These are phyloP conservation scores for Agonopterix arenella DNA, from an alignment of 2,888 invertebrate species.

Conservation along the genomic window DNA sequence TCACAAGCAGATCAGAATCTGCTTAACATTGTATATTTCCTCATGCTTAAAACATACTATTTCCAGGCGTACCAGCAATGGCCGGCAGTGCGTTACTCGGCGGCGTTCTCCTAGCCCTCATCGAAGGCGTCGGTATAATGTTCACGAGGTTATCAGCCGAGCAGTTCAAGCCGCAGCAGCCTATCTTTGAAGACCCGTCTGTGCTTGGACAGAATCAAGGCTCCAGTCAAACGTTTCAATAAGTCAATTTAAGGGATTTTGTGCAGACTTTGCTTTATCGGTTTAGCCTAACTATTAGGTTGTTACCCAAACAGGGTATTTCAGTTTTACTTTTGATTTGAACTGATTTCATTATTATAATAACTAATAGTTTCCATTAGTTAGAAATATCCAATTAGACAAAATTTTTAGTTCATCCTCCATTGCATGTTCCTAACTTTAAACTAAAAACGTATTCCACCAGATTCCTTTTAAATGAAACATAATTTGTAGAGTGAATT, in stretches of 20 bases:
- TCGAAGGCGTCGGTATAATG: conserved; percentile 97
- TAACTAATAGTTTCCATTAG: no score
- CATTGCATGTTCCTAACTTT: no score
- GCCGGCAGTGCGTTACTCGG: conserved; percentile 97
- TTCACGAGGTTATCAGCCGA: conserved; percentile 95
- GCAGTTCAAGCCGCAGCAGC: conserved; percentile 91
- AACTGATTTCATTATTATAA: no score
- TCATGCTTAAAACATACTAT: background rate
- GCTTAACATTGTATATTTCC: no score
- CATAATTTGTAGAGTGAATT: conserved; percentile 32
- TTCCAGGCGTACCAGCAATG: conserved; percentile 86
- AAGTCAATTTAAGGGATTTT: conserved; percentile 10
- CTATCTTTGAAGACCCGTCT: conserved; percentile 87
- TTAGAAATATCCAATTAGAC: no score
- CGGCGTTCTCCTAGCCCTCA: conserved; percentile 95
- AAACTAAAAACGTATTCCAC: background rate
- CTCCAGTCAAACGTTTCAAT: conserved; percentile 48
- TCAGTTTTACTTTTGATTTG: no score
- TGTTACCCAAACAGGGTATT: no score
- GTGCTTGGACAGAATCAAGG: conserved; percentile 78
- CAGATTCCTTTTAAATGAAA: background rate
- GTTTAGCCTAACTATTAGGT: no score
- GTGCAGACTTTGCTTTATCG: no score
- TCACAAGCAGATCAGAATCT: no score
- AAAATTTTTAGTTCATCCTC: no score